Evolutionary conservation across 2,797 vertebrate genomes (phyloP).

Genomic region (Cygnus olor): DNA sequence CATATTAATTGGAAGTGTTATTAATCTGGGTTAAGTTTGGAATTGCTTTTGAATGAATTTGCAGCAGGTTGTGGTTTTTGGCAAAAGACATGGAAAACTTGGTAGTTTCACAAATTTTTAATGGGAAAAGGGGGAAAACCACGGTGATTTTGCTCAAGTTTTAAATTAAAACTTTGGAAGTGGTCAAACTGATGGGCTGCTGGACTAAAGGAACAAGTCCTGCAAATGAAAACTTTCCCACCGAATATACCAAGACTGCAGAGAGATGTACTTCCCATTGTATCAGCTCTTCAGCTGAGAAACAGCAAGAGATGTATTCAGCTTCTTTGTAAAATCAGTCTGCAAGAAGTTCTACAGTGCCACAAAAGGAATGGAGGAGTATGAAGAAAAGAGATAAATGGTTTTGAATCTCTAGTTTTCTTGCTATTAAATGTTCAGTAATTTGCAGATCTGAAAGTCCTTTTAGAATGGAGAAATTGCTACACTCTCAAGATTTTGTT

Average conservation of each 20-base stretch:
- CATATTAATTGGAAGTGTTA: not conserved
- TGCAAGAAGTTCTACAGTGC: not conserved
- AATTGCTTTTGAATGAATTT: slow-evolving; percentile 45
- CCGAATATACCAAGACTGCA: not conserved
- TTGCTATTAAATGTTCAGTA: not conserved
- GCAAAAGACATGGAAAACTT: slow-evolving; percentile 26
- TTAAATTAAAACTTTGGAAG: not conserved
- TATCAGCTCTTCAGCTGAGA: not conserved
- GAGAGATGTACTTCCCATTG: not conserved
- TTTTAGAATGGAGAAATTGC: not conserved
- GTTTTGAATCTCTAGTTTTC: not conserved
- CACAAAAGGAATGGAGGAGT: not conserved
- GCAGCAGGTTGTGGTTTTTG: slow-evolving; percentile 47
- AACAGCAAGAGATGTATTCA: not conserved
- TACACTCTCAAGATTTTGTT: not conserved
- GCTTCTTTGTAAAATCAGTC: not conserved
- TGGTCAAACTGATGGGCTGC: not conserved
- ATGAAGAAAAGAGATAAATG: not conserved
- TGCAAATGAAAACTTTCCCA: not conserved
- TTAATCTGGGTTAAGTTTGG: slow-evolving; percentile 31
- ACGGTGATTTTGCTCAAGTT: not conserved
- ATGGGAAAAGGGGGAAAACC: not conserved
- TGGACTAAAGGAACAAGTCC: not conserved
- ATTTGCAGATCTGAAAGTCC: not conserved
- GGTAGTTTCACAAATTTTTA: slow-evolving; percentile 28